phyloP scores from a whole-genome alignment of 2,888 invertebrate genomes.

The Zelleria hepariella region DNA sequence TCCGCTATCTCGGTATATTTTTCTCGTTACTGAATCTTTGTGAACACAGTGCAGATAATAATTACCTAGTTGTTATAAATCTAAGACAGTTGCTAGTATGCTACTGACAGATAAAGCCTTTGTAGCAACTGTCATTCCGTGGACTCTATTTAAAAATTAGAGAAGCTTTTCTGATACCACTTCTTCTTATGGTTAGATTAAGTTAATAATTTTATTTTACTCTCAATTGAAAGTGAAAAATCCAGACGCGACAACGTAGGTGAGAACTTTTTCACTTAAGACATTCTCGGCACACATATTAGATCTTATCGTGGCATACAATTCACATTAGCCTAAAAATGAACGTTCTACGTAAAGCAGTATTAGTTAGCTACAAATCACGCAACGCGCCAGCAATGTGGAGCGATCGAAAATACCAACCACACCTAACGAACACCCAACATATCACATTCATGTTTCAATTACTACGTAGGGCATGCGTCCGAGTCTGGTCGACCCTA shows the following conservation, averaged over 20 bases:
- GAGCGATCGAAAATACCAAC: constrained; percentile 1
- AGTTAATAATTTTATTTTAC: too few species aligned
- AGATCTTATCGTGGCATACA: neutral
- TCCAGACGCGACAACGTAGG: neutral
- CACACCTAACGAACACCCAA: constrained; percentile 5
- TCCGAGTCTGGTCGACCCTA: neutral
- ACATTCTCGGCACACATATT: neutral
- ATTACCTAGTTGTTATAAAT: too few species aligned
- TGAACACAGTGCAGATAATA: too few species aligned
- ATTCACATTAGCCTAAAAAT: neutral
- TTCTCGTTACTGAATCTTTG: too few species aligned
- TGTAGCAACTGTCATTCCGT: too few species aligned
- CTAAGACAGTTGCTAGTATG: too few species aligned
- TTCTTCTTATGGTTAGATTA: too few species aligned
- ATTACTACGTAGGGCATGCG: constrained; percentile 24
- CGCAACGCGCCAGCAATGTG: neutral
- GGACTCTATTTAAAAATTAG: too few species aligned
- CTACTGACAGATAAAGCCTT: too few species aligned
- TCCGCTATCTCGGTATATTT: too few species aligned
- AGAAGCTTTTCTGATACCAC: too few species aligned
- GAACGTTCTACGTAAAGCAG: neutral
- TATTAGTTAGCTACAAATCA: neutral
- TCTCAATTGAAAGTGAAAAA: too few species aligned
- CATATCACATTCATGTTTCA: constrained; percentile 47
- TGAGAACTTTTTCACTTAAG: neutral